Evolutionary conservation across 2,797 vertebrate species (phyloP).

Genomic region (Galagoides demidoff): DNA sequence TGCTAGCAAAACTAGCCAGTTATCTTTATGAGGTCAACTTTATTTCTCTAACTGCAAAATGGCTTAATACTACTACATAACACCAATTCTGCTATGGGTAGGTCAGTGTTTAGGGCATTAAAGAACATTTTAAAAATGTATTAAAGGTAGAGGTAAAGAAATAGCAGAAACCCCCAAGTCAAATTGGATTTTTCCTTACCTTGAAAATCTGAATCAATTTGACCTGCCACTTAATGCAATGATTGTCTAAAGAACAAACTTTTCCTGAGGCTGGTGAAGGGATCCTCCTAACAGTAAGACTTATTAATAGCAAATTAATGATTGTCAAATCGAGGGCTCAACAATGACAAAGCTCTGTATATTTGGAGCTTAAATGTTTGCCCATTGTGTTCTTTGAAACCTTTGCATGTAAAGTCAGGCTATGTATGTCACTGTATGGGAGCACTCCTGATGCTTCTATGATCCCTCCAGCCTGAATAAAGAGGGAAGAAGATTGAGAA

Average conservation of each 20-base stretch:
- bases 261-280: constrained; percentile 10
- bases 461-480: constrained; percentile 33
- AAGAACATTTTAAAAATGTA: constrained; percentile 26
- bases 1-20: neutral
- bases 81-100: neutral
- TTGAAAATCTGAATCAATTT: constrained; percentile 66
- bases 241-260: constrained; percentile 50
- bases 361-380: constrained; percentile 50
- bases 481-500: neutral
- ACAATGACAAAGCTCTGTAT: constrained; percentile 57
- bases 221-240: constrained; percentile 61
- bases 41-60: neutral
- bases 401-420: constrained; percentile 25
- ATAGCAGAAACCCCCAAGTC: constrained; percentile 43
- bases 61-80: constrained; percentile 24
- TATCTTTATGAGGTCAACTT: constrained; percentile 6
- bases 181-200: constrained; percentile 68
- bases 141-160: constrained; percentile 35
- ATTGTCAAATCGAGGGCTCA: constrained; percentile 58
- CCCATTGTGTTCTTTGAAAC: constrained; percentile 49
- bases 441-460: neutral
- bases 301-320: constrained; percentile 74
- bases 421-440: neutral
- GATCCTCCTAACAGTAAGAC: constrained; percentile 24
- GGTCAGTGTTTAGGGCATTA: neutral